Evolutionary conservation across 2,888 invertebrate genomes (phyloP).

Genomic region (Pecten maximus): DNA sequence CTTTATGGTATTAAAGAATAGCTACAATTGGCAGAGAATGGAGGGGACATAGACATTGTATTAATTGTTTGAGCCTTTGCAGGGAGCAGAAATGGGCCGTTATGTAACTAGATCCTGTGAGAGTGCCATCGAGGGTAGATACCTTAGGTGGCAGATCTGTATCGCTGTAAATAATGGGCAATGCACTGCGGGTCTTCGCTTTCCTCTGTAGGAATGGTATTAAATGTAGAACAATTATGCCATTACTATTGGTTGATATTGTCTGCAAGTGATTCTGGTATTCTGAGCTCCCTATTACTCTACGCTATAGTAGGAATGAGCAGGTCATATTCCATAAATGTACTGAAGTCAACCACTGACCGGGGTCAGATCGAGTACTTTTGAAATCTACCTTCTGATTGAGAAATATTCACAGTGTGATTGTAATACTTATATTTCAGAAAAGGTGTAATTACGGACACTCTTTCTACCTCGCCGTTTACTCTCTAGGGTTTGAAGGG

Average conservation of each 20-base stretch:
- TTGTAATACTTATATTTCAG: neutral
- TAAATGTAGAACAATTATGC: neutral
- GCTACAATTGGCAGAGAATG: neutral
- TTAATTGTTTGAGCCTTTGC: neutral
- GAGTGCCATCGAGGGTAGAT: neutral
- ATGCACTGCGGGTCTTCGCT: neutral
- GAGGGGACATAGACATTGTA: neutral
- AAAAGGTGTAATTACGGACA: neutral
- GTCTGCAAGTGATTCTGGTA: neutral
- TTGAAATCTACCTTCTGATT: neutral
- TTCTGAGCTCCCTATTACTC: neutral
- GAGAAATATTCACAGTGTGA: neutral
- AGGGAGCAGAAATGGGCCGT: neutral
- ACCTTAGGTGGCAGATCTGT: neutral
- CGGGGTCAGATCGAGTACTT: neutral
- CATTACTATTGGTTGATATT: neutral
- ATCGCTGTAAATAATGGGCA: neutral
- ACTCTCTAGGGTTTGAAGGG: neutral
- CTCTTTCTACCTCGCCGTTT: neutral
- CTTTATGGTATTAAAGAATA: conserved; percentile 14
- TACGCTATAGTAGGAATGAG: neutral
- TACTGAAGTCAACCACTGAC: neutral
- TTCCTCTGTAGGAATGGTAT: neutral
- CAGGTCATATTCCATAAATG: neutral
- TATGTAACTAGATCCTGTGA: neutral